phyloP scores from a whole-genome alignment of 2,113 vertebrate genomes.

The Verasper variegatus region DNA sequence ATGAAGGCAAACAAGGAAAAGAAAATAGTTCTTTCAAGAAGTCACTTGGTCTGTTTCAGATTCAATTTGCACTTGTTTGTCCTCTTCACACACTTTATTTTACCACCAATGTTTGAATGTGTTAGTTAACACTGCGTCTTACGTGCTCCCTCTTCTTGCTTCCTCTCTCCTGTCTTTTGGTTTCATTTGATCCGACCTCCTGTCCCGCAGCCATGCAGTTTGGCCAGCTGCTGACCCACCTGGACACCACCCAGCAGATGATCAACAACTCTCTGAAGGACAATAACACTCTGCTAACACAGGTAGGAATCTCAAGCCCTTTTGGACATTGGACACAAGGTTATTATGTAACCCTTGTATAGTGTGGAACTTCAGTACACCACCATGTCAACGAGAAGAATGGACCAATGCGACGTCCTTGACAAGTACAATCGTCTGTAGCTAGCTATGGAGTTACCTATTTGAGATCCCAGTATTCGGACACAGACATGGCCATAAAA shows the following conservation, averaged over 20 bases:
- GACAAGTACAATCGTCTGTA: too few species aligned
- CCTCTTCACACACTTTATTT: not conserved
- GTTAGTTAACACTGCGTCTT: not conserved
- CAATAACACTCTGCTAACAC: slow-evolving; percentile 86
- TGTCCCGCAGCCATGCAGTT: slow-evolving; percentile 89
- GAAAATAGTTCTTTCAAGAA: slow-evolving; percentile 2
- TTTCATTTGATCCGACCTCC: not conserved
- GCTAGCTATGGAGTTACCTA: too few species aligned
- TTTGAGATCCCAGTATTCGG: too few species aligned
- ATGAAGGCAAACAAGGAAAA: slow-evolving; percentile 24
- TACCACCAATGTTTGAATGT: not conserved
- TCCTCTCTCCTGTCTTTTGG: not conserved
- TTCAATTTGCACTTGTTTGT: not conserved
- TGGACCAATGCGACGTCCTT: too few species aligned
- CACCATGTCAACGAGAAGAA: too few species aligned
- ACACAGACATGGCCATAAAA: too few species aligned
- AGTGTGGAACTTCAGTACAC: too few species aligned
- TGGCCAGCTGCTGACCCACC: slow-evolving; percentile 90
- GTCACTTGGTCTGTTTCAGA: slow-evolving; percentile 1
- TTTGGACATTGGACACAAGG: not conserved
- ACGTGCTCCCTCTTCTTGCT: not conserved
- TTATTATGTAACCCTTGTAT: too few species aligned
- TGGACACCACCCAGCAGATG: slow-evolving; percentile 95
- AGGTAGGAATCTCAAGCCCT: slow-evolving; percentile 77
- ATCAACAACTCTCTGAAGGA: slow-evolving; percentile 91